Base-by-base conservation (phyloP, 2,888 invertebrate genomes). In the Desoria tigrina region DNA sequence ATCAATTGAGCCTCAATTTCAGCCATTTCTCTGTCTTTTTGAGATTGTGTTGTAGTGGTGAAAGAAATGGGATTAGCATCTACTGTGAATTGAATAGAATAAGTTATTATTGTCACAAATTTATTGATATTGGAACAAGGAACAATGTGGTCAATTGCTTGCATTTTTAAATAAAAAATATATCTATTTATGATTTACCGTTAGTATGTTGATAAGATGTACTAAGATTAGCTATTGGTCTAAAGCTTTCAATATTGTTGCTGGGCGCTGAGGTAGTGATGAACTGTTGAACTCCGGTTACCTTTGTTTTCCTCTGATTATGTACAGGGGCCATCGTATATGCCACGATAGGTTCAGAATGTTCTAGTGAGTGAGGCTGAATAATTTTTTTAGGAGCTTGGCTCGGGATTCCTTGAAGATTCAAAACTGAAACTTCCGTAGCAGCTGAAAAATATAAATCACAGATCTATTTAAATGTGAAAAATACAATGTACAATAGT, bases 1-100 rank as follows among this genome's bases (percentile, higher is more conserved):
- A 71, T 65, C 16, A 71, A 53, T 39, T 68, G 68, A 6, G 68
- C 68, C 61, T 71, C 68, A 14, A 71, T 71, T 54, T 68, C 68
- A 56, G 63, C 69, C 27, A 66, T 63, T 53, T 57, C 42, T 21
- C 9, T 28, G 32, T 45, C 45, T 32, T 11, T 32, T 11, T 32
- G 32, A 11, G 32, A 32, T 18, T 21, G 45, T 18, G 45, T 45
- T 16, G 45, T 45, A 6, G 45, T 45, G 45, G 7, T 45, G 45
- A 21, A 4, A 45, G 7, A 9, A 9, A 21, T 6, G 16, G n/a
- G 45, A 6, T 9, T n/a, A 4, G 16, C 16, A 21, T 18, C 45
- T 18, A 45, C 39, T 39, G 14, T 14, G 14, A 14, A 11, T 39
- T 39, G 39, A 39, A 14, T n/a, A n/a, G n/a, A n/a, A n/a, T n/a